Evolutionary conservation across 2,888 invertebrate species (phyloP).

Genomic region (Drosophila barbarae): DNA sequence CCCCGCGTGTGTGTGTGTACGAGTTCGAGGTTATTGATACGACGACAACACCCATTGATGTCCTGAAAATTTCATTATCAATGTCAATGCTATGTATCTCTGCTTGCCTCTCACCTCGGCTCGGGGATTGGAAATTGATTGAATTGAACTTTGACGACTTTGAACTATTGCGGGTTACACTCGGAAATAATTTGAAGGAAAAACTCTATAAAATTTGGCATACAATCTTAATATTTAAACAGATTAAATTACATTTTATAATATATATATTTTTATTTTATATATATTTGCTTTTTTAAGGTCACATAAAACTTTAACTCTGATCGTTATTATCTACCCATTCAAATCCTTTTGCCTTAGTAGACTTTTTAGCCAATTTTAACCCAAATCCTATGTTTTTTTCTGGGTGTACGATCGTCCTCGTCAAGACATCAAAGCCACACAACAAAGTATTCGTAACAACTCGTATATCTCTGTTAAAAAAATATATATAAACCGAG

Average conservation of each 20-base stretch:
- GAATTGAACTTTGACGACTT: conserved; percentile 73
- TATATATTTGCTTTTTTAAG: neutral
- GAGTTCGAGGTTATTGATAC: conserved; percentile 56
- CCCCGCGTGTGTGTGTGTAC: conserved; percentile 12
- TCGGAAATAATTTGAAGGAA: neutral
- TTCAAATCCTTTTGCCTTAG: neutral
- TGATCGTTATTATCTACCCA: neutral
- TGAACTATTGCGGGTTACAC: conserved; percentile 50
- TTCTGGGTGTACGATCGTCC: conserved; percentile 3
- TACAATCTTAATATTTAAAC: neutral
- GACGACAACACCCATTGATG: conserved; percentile 29
- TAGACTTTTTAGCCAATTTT: neutral
- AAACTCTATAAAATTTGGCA: neutral
- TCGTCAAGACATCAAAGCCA: conserved; percentile 59
- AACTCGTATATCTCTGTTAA: conserved; percentile 20
- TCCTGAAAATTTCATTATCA: conserved; percentile 68
- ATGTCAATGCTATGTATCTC: conserved; percentile 56
- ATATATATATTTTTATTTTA: too few species aligned
- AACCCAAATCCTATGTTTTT: neutral
- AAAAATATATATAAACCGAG: conserved; percentile 3
- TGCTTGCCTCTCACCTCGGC: conserved; percentile 20
- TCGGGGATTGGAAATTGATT: conserved; percentile 63
- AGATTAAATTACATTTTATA: neutral
- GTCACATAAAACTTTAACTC: neutral
- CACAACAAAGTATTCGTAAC: conserved; percentile 38